These are phyloP conservation scores for Sphinx pinastri DNA, from an alignment of 2,888 invertebrate species.

Conservation along the genomic window DNA sequence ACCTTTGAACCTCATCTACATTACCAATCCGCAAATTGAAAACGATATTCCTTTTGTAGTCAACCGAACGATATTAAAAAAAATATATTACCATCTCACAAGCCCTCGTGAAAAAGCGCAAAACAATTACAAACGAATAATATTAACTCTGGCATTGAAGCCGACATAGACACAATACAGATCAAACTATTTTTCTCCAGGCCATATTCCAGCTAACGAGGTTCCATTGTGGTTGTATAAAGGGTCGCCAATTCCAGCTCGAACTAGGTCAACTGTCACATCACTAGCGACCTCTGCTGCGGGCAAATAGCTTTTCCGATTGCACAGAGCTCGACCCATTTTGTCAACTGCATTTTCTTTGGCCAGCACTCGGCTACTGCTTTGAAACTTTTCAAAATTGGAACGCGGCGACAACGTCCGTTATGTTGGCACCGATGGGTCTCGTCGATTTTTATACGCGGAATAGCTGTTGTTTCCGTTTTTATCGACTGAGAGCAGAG, in stretches of 20 bases:
- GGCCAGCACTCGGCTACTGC: conserved; percentile 21
- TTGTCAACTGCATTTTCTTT: conserved; percentile 44
- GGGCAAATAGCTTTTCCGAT: conserved; percentile 44
- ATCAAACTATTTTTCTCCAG: conserved; percentile 25
- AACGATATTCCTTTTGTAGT: conserved; percentile 1
- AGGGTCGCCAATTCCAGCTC: conserved; percentile 39
- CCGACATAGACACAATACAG: conserved; percentile 11
- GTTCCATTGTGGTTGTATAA: conserved; percentile 61
- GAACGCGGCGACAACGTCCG: conserved; percentile 11
- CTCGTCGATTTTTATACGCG: conserved; percentile 7
- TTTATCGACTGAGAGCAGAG: conserved; percentile 30
- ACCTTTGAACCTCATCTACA: background rate
- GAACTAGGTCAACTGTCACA: conserved; percentile 63
- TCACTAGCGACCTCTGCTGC: conserved; percentile 43
- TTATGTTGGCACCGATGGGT: conserved; percentile 12
- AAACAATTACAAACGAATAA: conserved; percentile 14
- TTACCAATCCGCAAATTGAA: conserved; percentile 2
- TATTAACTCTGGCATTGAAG: conserved; percentile 9
- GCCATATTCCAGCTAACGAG: conserved; percentile 52
- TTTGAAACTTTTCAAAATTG: conserved; percentile 25
- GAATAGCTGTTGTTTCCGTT: conserved; percentile 26
- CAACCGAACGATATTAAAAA: background rate
- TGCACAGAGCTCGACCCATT: conserved; percentile 43
- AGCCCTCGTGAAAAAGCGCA: background rate
- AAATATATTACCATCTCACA: background rate